Conservation (phyloP, 1,140 invertebrate species). For the Zaprionus nigranus region DNA sequence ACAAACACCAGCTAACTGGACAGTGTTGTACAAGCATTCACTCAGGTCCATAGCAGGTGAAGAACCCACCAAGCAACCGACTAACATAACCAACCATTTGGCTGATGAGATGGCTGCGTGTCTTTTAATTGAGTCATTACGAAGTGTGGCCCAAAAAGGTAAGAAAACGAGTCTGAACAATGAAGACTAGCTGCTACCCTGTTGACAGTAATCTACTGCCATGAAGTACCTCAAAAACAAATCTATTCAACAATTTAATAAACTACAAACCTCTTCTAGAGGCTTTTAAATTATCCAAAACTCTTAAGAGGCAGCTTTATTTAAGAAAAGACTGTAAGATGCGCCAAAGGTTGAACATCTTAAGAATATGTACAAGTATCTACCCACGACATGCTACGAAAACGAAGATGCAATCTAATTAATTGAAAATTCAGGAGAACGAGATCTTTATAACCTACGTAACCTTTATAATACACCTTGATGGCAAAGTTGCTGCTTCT, state of each 20-base stretch:
- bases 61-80: constrained; percentile 8
- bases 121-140: constrained; percentile 80
- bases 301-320: not conserved
- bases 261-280: not conserved
- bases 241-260: not conserved
- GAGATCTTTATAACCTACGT: not conserved
- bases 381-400: not conserved
- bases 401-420: not conserved
- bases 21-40: constrained; percentile 71
- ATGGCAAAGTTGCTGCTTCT: not conserved
- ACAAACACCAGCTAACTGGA: constrained; percentile 66
- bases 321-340: not conserved
- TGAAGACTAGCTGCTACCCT: constrained; percentile 6
- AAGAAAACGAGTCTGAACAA: not conserved
- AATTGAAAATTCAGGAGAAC: not conserved
- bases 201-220: not conserved
- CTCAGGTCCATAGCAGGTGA: constrained; percentile 24
- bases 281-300: not conserved
- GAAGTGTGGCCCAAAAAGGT: constrained; percentile 43
- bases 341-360: not conserved
- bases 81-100: constrained; percentile 29
- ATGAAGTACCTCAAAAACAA: not conserved
- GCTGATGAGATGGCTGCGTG: constrained; percentile 59
- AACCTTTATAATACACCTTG: constrained; percentile 1
- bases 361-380: not conserved